Conservation (phyloP, 2,888 invertebrate genomes). For the Drosophila hawaiiensis region DNA sequence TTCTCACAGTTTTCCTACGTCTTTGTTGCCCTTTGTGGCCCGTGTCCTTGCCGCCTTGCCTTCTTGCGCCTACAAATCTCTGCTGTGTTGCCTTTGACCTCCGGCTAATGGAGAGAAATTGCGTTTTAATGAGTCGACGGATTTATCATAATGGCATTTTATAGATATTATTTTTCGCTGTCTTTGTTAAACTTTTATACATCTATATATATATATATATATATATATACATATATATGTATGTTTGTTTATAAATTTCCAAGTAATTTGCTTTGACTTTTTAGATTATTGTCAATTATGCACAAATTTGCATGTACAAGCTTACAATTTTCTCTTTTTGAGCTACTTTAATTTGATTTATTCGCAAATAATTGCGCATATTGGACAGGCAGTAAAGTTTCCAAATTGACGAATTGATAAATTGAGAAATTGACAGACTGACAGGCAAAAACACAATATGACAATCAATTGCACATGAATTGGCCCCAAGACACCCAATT, state of each 20-base stretch:
- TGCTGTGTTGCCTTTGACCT: slow-evolving; percentile 14
- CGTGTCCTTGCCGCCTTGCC: slow-evolving; percentile 24
- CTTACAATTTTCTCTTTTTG: slow-evolving; percentile 13
- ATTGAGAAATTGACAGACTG: slow-evolving; percentile 26
- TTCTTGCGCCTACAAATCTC: slow-evolving; percentile 29
- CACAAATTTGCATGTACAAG: slow-evolving; percentile 37
- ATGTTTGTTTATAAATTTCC: slow-evolving; percentile 22
- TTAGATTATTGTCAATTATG: slow-evolving; percentile 54
- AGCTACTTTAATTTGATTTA: slow-evolving; percentile 49
- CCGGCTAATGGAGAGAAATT: slow-evolving; percentile 74
- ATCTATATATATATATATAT: slow-evolving; percentile 9
- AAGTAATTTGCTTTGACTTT: slow-evolving; percentile 30
- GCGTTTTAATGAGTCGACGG: slow-evolving; percentile 78
- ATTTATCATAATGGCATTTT: slow-evolving; percentile 53
- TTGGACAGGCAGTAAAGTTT: slow-evolving; percentile 26
- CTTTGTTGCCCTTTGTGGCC: slow-evolving; percentile 12
- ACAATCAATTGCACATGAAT: slow-evolving; percentile 35
- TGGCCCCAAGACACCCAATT: slow-evolving; percentile 23
- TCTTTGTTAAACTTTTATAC: slow-evolving; percentile 8
- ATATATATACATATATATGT: background rate
- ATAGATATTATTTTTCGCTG: slow-evolving; percentile 18
- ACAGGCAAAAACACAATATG: slow-evolving; percentile 33
- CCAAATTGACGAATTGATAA: slow-evolving; percentile 31
- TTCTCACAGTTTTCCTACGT: slow-evolving; percentile 6
- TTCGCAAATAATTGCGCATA: slow-evolving; percentile 55